Percentiles rank a stretch among this genome's conserved stretches.
phyloP scores from a whole-genome alignment of 1,140 invertebrate species.

The Oryctes rhinoceros region DNA sequence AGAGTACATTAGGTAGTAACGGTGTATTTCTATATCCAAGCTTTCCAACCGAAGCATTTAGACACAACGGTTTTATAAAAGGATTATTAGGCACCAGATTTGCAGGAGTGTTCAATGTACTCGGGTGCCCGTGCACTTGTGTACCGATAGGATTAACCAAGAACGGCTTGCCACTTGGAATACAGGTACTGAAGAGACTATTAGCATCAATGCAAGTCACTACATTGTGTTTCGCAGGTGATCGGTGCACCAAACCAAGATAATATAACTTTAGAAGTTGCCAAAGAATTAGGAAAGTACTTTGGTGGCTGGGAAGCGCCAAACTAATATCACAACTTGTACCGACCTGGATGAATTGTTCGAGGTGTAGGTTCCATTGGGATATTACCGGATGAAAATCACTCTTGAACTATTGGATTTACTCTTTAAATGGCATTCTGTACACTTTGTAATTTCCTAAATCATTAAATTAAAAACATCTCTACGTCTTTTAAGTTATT shows the following conservation, averaged over 20 bases:
- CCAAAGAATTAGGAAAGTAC: slow-evolving; percentile 78
- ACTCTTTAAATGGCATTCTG: no score
- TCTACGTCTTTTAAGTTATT: no score
- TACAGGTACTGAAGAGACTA: slow-evolving; percentile 34
- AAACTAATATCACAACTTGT: neutral
- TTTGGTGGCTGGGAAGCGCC: slow-evolving; percentile 76
- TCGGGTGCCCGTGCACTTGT: slow-evolving; percentile 79
- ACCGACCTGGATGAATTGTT: no score
- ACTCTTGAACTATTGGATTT: no score
- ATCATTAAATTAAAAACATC: no score
- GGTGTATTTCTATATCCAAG: slow-evolving; percentile 42
- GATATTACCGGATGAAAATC: no score
- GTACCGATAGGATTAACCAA: slow-evolving; percentile 62
- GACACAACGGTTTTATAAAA: slow-evolving; percentile 24
- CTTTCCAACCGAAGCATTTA: slow-evolving; percentile 20
- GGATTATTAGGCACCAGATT: slow-evolving; percentile 68
- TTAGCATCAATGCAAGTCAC: neutral
- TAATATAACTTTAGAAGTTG: slow-evolving; percentile 83
- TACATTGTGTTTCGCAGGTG: slow-evolving; percentile 65
- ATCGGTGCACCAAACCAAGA: slow-evolving; percentile 82
- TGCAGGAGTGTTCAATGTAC: slow-evolving; percentile 76
- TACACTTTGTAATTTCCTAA: no score
- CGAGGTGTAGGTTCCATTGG: no score
- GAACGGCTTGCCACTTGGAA: slow-evolving; percentile 42
- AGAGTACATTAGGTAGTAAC: slow-evolving; percentile 52